Evolutionary conservation across 2,113 vertebrate species (phyloP).

Genomic region (Ramphastos sulfuratus): DNA sequence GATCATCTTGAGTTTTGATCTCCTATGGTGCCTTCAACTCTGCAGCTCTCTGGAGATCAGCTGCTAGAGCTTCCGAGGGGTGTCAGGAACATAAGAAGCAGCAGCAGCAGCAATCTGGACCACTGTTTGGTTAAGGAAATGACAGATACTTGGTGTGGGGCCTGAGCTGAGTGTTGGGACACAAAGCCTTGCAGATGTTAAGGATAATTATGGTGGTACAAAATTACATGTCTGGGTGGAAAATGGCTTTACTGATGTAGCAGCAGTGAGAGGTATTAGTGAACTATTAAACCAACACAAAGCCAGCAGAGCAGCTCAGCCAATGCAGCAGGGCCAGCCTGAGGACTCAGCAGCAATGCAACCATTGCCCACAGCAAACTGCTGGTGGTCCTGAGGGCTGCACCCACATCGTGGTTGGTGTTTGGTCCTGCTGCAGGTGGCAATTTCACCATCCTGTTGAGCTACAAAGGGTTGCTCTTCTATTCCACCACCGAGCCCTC

Average conservation of each 20-base stretch:
- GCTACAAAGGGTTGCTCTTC: not conserved
- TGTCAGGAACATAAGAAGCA: rapidly evolving
- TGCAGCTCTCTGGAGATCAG: not conserved
- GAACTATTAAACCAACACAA: not conserved
- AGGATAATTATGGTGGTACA: not conserved
- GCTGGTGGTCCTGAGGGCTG: not conserved
- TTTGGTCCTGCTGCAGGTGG: not conserved
- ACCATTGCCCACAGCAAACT: not conserved
- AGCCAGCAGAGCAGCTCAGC: not conserved
- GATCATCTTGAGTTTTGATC: not conserved
- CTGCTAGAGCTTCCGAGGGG: not conserved
- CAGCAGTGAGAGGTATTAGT: not conserved
- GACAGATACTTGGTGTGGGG: not conserved
- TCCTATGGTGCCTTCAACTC: not conserved
- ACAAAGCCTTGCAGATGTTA: not conserved
- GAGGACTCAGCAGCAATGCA: not conserved
- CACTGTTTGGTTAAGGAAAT: not conserved
- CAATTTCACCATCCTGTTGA: not conserved
- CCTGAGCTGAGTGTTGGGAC: not conserved
- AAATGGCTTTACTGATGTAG: not conserved
- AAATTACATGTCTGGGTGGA: not conserved
- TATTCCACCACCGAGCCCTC: not conserved
- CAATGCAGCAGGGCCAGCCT: not conserved
- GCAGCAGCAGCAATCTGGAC: not conserved
- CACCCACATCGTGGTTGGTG: rapidly evolving